A percentile compares a stretch with the other conserved stretches of the same genome.
phyloP scores from a whole-genome alignment of 2,113 vertebrate genomes.

The Pygathrix nemaeus region DNA sequence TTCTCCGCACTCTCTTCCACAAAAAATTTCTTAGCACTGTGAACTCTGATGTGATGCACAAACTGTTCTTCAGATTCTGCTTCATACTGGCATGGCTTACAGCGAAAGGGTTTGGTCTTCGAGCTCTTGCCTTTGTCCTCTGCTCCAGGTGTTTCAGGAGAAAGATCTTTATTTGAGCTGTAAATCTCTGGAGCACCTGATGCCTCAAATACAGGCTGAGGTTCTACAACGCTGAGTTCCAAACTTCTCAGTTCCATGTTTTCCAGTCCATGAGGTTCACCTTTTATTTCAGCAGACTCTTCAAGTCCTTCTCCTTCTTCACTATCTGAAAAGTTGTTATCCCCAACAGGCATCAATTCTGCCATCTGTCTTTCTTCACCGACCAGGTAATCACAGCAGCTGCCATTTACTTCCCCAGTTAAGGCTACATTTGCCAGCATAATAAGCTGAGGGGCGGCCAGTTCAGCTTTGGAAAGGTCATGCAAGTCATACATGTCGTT shows the following conservation, averaged over 20 bases:
- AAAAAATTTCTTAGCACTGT: constrained; percentile 94
- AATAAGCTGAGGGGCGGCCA: constrained; percentile 95
- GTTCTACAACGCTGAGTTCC: constrained; percentile 65
- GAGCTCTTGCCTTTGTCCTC: constrained; percentile 85
- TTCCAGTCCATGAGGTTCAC: constrained; percentile 70
- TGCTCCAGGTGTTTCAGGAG: constrained; percentile 61
- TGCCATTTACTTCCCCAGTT: constrained; percentile 86
- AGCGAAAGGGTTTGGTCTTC: constrained; percentile 96
- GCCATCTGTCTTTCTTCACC: constrained; percentile 96
- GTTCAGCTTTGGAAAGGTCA: constrained; percentile 89
- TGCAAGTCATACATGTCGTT: constrained; percentile 89
- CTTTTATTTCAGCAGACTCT: constrained; percentile 77
- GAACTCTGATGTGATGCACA: constrained; percentile 93
- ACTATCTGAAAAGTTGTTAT: constrained; percentile 92
- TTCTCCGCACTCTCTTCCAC: constrained; percentile 92
- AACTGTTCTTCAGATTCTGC: constrained; percentile 94
- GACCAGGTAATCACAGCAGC: constrained; percentile 87
- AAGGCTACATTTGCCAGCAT: constrained; percentile 97
- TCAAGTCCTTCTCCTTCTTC: constrained; percentile 93
- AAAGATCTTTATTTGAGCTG: constrained; percentile 74
- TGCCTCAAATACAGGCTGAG: constrained; percentile 63
- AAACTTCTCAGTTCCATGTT: constrained; percentile 72
- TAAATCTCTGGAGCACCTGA: constrained; percentile 73
- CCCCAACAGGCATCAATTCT: constrained; percentile 93
- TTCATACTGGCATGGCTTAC: constrained; percentile 96